Evolutionary conservation across 2,797 vertebrate species (phyloP), one percentile per base, ranked within the genome.

Genomic region (Tadarida brasiliensis): DNA sequence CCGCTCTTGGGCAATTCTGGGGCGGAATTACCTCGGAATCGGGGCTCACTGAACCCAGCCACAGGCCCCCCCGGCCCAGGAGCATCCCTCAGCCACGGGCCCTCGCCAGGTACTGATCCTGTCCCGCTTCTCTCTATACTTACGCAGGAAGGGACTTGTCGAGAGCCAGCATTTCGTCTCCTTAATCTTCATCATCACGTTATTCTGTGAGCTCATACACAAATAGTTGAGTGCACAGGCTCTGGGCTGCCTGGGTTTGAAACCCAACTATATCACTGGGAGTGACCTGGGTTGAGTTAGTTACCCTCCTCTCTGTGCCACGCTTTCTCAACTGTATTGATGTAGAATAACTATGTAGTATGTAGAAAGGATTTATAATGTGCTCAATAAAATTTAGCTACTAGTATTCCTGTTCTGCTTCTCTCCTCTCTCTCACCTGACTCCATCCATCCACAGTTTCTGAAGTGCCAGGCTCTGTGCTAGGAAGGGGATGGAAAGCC

Each of bases 111-210:
- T 84, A 56, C n/a, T 71, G 86, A 67, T 49, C 51, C 67, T 20
- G n/a, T 28, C 68, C 54, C 22, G 87, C 35, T 93, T 82, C 87
- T 91, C 26, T 74, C 91, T 78, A 30, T 51, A 35, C 82, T 80
- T 63, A 47, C 10, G 74, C 11, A 44, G 39, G 61, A 87, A 84
- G 83, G 39, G 47, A 70, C 49, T 87, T n/a, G 16, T 73, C 20
- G 35, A 67, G 49, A 77, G 44, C 76, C 80, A 87, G 84, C 71
- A 30, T n/a, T 71, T 56, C 57, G 44, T 28, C 91, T n/a, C 63
- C 76, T 49, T 83, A 33, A 39, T 67, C 57, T 63, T 77, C 87
- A 30, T 33, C 24, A 8, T 44, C 51, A 11, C 16, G 49, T 80
- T 61, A 19, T 68, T 81, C 33, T 24, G 39, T 82, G 51, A 92